Conservation (phyloP, 2,797 vertebrate species). For the Protosalanx chinensis region DNA sequence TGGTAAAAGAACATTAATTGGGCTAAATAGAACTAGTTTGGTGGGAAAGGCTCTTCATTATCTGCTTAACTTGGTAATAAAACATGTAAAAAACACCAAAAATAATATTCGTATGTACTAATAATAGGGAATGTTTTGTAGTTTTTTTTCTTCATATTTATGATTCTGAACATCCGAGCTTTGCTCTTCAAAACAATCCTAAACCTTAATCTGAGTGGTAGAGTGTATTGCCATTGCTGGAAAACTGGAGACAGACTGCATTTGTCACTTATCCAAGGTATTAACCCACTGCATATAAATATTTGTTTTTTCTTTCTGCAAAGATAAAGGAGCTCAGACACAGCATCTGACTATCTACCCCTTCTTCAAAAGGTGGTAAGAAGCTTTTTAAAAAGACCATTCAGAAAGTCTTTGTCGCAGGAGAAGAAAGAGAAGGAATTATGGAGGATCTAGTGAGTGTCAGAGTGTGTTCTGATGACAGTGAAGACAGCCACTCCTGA, state of each 20-base stretch:
- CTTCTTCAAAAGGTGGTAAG: neutral
- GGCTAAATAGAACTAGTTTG: too few species aligned
- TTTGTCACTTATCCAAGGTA: neutral
- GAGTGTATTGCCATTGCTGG: neutral
- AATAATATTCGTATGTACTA: neutral
- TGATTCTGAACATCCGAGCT: neutral
- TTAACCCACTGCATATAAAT: neutral
- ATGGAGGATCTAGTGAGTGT: neutral
- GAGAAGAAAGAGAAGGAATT: neutral
- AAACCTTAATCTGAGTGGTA: neutral
- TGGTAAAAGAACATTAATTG: too few species aligned
- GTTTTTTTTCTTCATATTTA: neutral
- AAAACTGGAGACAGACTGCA: neutral
- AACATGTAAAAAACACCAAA: too few species aligned
- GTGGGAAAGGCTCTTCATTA: too few species aligned
- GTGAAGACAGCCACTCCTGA: too few species aligned
- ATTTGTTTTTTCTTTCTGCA: neutral
- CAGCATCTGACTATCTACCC: neutral
- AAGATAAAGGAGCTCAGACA: neutral
- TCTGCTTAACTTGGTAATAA: too few species aligned
- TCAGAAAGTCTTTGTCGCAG: neutral
- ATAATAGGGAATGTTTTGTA: neutral
- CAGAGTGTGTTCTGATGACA: neutral
- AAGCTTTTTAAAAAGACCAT: neutral
- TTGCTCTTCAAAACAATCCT: neutral